These are phyloP conservation scores for Itoplectis maculator DNA, from an alignment of 2,888 invertebrate genomes.

Conservation along the genomic window DNA sequence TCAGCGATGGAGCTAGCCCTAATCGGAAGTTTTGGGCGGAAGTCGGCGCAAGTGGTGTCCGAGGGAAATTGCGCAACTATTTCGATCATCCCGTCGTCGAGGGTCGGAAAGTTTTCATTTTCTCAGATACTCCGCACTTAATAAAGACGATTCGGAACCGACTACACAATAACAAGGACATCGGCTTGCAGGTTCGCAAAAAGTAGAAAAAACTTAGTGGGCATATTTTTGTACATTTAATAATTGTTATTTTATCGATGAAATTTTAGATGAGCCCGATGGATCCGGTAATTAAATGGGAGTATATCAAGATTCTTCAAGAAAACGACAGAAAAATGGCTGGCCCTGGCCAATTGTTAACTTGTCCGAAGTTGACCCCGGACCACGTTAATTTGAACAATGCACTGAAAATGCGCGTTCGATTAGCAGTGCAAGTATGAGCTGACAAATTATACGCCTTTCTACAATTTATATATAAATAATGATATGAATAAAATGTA, in stretches of 20 bases:
- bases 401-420: too few species aligned
- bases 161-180: constrained; percentile 36
- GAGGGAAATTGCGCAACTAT: not conserved
- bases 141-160: constrained; percentile 37
- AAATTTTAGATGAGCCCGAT: constrained; percentile 30
- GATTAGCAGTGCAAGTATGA: constrained; percentile 34
- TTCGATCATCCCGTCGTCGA: constrained; percentile 37
- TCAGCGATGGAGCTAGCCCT: constrained; percentile 5
- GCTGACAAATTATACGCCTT: too few species aligned
- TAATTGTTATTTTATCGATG: not conserved
- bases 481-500: too few species aligned
- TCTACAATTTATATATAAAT: too few species aligned
- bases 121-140: constrained; percentile 35
- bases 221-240: not conserved
- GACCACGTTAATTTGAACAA: constrained; percentile 37
- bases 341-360: constrained; percentile 34
- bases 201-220: not conserved
- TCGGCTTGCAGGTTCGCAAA: constrained; percentile 35
- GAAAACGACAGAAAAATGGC: constrained; percentile 39
- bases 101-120: constrained; percentile 38
- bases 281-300: constrained; percentile 23
- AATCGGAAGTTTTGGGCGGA: constrained; percentile 37
- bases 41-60: constrained; percentile 34
- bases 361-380: constrained; percentile 33
- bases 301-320: constrained; percentile 40